Conservation (phyloP, 2,797 vertebrate genomes). For the Sebastes umbrosus region DNA sequence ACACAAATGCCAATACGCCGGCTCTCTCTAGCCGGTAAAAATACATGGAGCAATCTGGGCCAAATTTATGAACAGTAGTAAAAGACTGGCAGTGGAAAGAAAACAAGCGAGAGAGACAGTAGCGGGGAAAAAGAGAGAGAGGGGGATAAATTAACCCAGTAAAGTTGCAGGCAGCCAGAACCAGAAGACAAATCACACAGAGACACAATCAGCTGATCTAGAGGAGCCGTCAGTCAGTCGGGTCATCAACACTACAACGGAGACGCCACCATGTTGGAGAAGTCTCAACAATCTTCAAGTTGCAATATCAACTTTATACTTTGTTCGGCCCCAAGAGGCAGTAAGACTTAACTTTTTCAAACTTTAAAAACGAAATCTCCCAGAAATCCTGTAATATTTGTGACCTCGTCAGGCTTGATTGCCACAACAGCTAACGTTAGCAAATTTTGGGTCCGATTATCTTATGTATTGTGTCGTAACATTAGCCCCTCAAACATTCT, state of each 20-base stretch:
- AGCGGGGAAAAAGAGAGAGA: neutral
- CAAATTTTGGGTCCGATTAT: no score
- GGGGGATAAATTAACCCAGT: conserved; percentile 21
- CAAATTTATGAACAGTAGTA: conserved; percentile 79
- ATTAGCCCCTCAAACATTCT: no score
- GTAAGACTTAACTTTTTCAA: neutral
- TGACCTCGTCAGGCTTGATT: neutral
- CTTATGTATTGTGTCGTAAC: no score
- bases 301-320: neutral
- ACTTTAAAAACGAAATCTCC: neutral
- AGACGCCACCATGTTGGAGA: neutral
- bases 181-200: neutral
- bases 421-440: no score
- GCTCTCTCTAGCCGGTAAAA: conserved; percentile 65
- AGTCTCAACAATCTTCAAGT: neutral
- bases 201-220: conserved; percentile 9
- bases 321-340: neutral
- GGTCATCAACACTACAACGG: neutral
- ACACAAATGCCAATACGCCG: conserved; percentile 80
- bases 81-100: conserved; percentile 68
- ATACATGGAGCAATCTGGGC: conserved; percentile 76
- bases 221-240: neutral
- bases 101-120: conserved; percentile 43
- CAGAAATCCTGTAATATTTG: neutral
- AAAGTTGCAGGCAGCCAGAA: conserved; percentile 7